phyloP scores from a whole-genome alignment of 1,140 invertebrate species.

The Anoplophora glabripennis region DNA sequence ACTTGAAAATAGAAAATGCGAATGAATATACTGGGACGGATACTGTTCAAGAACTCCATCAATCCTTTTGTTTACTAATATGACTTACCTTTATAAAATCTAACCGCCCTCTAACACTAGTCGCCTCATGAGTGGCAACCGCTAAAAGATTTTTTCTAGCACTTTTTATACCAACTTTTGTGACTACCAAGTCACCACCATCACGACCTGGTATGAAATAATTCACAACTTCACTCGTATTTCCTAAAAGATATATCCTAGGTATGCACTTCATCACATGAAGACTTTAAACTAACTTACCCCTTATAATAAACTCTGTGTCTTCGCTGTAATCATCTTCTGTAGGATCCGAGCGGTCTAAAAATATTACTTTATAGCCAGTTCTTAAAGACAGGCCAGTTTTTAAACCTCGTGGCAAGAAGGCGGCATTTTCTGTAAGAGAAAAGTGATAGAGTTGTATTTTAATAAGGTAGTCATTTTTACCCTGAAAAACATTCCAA shows the following conservation, averaged over 20 bases:
- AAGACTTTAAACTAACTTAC: conserved; percentile 13
- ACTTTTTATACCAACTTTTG: conserved; percentile 36
- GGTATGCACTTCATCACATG: not conserved
- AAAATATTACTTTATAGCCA: conserved; percentile 31
- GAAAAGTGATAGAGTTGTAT: not conserved
- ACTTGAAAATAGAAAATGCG: too few species aligned
- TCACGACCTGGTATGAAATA: conserved; percentile 31
- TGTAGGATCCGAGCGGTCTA: conserved; percentile 24
- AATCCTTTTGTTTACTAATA: not conserved
- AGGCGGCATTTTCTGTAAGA: conserved; percentile 38
- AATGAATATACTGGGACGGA: too few species aligned
- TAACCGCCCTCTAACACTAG: conserved; percentile 31
- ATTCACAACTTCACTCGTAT: conserved; percentile 15
- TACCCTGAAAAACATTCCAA: conserved; percentile 36
- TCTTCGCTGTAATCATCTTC: conserved; percentile 15
- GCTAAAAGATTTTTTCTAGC: conserved; percentile 33
- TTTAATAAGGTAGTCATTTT: not conserved
- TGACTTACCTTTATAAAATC: conserved; percentile 42
- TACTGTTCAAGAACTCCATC: too few species aligned
- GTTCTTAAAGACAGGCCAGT: conserved; percentile 37
- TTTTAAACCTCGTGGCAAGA: conserved; percentile 38
- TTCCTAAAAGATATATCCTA: conserved; percentile 5
- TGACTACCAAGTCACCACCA: conserved; percentile 31
- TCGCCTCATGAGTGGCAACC: conserved; percentile 37
- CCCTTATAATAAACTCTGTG: conserved; percentile 27